Conservation (phyloP, 2,797 vertebrate genomes). For the Sebastes paucispinis region DNA sequence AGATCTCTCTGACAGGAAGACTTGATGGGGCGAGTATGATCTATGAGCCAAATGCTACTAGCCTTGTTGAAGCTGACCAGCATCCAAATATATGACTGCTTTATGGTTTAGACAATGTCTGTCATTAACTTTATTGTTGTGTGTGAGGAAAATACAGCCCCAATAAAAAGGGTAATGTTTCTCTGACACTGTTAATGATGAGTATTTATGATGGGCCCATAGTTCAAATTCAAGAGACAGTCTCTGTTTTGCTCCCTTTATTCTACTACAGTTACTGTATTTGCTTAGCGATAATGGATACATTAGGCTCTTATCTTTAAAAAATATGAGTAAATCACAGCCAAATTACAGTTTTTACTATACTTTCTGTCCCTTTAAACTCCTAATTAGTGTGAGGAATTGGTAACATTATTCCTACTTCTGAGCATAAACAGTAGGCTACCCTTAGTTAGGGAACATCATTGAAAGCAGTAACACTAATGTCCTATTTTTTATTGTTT, state of each 20-base stretch:
- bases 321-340: not conserved
- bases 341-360: not conserved
- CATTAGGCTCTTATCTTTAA: not conserved
- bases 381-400: not conserved
- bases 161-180: slow-evolving; percentile 84
- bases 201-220: slow-evolving; percentile 79
- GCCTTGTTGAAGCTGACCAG: slow-evolving; percentile 73
- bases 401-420: not conserved
- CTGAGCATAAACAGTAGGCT: not conserved
- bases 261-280: slow-evolving; percentile 33
- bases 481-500: not conserved
- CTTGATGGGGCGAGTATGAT: slow-evolving; percentile 52
- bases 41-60: slow-evolving; percentile 64
- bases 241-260: slow-evolving; percentile 47
- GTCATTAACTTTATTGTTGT: slow-evolving; percentile 84
- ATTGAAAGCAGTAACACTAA: not conserved
- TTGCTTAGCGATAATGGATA: slow-evolving; percentile 21
- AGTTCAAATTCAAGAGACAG: slow-evolving; percentile 69
- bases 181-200: slow-evolving; percentile 79
- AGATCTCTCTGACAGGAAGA: slow-evolving; percentile 30
- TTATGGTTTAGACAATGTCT: slow-evolving; percentile 82
- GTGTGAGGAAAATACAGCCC: slow-evolving; percentile 79
- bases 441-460: slow-evolving; percentile 41
- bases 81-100: slow-evolving; percentile 81
- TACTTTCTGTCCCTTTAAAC: not conserved